A percentile compares a stretch with the other conserved stretches of the same genome.
phyloP scores from a whole-genome alignment of 2,113 vertebrate species.

The Dascyllus trimaculatus region DNA sequence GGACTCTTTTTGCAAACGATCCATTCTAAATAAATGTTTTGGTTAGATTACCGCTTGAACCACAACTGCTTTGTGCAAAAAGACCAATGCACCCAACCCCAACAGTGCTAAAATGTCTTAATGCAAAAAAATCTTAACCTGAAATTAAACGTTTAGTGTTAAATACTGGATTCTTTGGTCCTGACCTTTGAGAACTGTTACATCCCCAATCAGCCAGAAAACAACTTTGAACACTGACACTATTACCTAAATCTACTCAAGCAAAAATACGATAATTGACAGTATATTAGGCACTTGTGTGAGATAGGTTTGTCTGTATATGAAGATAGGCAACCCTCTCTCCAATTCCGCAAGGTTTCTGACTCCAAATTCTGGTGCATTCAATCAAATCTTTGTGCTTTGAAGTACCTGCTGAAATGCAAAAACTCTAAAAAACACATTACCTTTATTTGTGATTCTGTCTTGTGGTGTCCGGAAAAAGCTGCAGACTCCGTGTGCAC shows the following conservation, averaged over 20 bases:
- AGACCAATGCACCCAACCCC: no score
- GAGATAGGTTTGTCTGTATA: not conserved
- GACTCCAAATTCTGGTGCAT: not conserved
- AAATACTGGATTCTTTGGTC: no score
- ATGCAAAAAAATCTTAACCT: no score
- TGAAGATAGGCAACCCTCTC: not conserved
- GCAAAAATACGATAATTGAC: not conserved
- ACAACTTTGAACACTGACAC: no score
- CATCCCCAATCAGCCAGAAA: no score
- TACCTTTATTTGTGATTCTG: conserved; percentile 50
- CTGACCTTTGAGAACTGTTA: no score
- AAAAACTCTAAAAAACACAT: not conserved
- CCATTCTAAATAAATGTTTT: no score
- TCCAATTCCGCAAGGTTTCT: not conserved
- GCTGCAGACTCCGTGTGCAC: conserved; percentile 63
- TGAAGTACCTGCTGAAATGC: not conserved
- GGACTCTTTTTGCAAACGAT: no score
- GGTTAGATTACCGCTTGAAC: not conserved
- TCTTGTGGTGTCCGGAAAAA: conserved; percentile 54
- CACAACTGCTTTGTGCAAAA: not conserved
- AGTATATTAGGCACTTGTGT: not conserved
- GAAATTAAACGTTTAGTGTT: no score
- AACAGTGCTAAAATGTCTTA: no score
- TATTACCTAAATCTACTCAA: no score
- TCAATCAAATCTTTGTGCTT: no score